phyloP scores from a whole-genome alignment of 2,797 vertebrate genomes.

The Tauraco hartlaubi region DNA sequence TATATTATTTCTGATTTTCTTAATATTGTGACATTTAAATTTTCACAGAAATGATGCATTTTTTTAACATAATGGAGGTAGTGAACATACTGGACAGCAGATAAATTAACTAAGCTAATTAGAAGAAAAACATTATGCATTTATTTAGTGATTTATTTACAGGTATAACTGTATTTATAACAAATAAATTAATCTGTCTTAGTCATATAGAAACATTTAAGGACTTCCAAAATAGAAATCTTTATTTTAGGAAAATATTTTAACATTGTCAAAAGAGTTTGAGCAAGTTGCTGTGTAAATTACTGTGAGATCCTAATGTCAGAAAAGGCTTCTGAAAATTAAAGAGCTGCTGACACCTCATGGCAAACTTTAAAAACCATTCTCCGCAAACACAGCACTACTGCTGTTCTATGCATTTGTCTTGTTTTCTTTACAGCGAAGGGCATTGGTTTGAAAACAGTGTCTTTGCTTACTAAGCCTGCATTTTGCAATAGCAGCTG shows the following conservation, averaged over 20 bases:
- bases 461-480: neutral
- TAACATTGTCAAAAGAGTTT: neutral
- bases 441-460: neutral
- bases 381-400: neutral
- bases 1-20: neutral
- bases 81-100: neutral
- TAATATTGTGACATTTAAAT: neutral
- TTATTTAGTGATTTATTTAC: neutral
- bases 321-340: slow-evolving; percentile 64
- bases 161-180: neutral
- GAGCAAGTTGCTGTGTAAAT: neutral
- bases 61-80: neutral
- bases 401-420: neutral
- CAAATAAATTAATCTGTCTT: neutral
- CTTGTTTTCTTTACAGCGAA: neutral
- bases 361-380: slow-evolving; percentile 63
- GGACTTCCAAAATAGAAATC: neutral
- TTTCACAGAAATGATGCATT: neutral
- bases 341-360: slow-evolving; percentile 76
- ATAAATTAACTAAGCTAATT: neutral
- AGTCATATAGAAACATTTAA: neutral
- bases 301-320: neutral
- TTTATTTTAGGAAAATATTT: neutral
- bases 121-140: neutral
- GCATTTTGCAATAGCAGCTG: neutral